Evolutionary conservation across 53 echinoderm and acorn worm species (phyloP).

Genomic region (Pentamera pediparva): DNA sequence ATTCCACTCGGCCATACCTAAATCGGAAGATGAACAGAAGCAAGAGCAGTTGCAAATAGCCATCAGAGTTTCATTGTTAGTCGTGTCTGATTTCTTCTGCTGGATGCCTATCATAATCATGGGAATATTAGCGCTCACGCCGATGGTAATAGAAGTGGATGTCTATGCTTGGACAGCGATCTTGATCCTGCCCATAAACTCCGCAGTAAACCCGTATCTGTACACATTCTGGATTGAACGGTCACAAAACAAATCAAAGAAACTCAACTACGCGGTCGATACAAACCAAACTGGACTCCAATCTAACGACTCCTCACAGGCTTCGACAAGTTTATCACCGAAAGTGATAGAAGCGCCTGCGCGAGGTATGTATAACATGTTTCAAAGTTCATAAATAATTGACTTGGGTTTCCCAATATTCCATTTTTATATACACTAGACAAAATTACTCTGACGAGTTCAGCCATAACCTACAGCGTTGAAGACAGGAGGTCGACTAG

Average conservation of each 20-base stretch:
- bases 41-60: slow-evolving; percentile 24
- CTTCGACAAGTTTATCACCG: background rate
- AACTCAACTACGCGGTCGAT: background rate
- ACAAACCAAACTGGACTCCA: background rate
- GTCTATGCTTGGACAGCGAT: slow-evolving; percentile 25
- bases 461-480: background rate
- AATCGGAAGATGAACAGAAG: background rate
- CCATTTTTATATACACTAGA: background rate
- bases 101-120: slow-evolving; percentile 34
- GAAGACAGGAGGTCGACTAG: too few species aligned
- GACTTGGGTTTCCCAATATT: too few species aligned
- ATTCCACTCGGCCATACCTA: background rate
- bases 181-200: slow-evolving; percentile 12
- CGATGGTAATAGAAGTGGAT: background rate
- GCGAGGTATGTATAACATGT: too few species aligned
- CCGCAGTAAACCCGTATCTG: slow-evolving; percentile 17
- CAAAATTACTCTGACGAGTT: too few species aligned
- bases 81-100: slow-evolving; percentile 6
- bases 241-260: background rate
- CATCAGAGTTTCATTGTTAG: background rate
- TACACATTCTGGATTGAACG: slow-evolving; percentile 9
- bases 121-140: slow-evolving; percentile 11
- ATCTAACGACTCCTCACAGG: background rate
- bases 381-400: too few species aligned
- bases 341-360: too few species aligned